Percentiles rank a stretch among this genome's conserved stretches.
Evolutionary conservation across 2,888 invertebrate species (phyloP).

Genomic region (Mimumesa dahlbomi): DNA sequence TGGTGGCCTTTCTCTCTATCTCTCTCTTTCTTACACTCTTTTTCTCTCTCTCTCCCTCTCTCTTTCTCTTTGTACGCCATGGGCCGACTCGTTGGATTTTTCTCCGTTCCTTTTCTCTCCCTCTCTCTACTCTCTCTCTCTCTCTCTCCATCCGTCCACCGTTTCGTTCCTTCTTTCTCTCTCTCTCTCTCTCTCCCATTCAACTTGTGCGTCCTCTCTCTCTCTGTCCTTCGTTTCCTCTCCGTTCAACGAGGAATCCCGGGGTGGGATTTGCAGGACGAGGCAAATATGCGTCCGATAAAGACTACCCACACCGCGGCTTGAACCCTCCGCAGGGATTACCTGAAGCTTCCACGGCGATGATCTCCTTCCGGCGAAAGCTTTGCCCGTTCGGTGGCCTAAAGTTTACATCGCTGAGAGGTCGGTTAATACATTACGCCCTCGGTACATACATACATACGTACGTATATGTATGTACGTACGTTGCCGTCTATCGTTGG

Average conservation of each 20-base stretch:
- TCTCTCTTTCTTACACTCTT: slow-evolving; percentile 1
- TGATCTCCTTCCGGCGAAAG: slow-evolving; percentile 59
- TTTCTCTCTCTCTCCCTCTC: slow-evolving; percentile 16
- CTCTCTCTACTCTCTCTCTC: slow-evolving; percentile 28
- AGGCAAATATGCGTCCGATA: slow-evolving; percentile 69
- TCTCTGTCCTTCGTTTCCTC: no score
- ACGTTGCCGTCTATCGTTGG: slow-evolving; percentile 15
- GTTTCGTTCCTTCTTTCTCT: slow-evolving; percentile 12
- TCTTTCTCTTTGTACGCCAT: slow-evolving; percentile 36
- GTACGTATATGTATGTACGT: no score
- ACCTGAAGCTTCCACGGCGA: slow-evolving; percentile 56
- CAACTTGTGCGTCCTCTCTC: slow-evolving; percentile 2
- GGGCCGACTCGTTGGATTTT: slow-evolving; percentile 45
- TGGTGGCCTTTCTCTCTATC: slow-evolving; percentile 1
- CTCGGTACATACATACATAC: no score
- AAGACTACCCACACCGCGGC: slow-evolving; percentile 60
- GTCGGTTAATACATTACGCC: slow-evolving; percentile 43
- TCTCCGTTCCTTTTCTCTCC: slow-evolving; percentile 30
- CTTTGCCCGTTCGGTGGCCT: slow-evolving; percentile 21
- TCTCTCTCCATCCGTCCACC: no score
- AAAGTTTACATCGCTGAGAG: slow-evolving; percentile 13
- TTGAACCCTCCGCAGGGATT: slow-evolving; percentile 58
- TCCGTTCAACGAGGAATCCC: slow-evolving; percentile 51
- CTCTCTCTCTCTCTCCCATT: slow-evolving; percentile 17
- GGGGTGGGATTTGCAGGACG: slow-evolving; percentile 64